Evolutionary conservation across 2,888 invertebrate genomes (phyloP), one percentile per base, ranked within the genome.

Genomic region (Clivina fossor): DNA sequence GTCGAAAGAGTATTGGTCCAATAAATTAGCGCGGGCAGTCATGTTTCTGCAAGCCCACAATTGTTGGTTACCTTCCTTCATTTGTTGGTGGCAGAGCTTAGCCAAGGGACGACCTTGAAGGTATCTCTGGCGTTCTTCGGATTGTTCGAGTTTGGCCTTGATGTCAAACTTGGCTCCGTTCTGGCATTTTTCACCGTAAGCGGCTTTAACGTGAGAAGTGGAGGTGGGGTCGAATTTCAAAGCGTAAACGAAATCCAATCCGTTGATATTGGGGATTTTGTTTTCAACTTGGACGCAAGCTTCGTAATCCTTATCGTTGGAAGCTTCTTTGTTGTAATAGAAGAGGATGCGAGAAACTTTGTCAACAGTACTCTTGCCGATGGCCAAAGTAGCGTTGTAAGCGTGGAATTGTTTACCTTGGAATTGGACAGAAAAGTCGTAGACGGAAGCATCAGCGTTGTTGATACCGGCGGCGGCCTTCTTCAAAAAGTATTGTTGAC

Each of bases 21-120:
- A 72, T 30, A 78, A 69, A 60, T 79, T 78, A 2, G 83, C 80
- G 57, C 71, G 69, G 15, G 76, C 66, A 4, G 80, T 79, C 64
- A 80, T 76, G 58, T 80, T 76, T 55, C 79, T 77, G 67, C 86
- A 86, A 53, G 78, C 77, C 2, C 74, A 70, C 54, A 81, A 76
- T 66, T 80, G 79, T 59, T 77, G 71, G 68, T 84, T 80, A 22
- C 80, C 80, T 47, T 76, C 64, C 57, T 75, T 68, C 65, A 80
- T 80, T 64, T 83, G 75, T 54, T 76, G 66, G 35, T 73, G 63
- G 66, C 81, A 82, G 63, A 76, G 70, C 50, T 78, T 74, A 53
- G 76, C 77, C 48, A 73, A 63, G 2, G 74, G 75, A 41, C 71
- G 70, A 26, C 76, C 69, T 56, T 74, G 71, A 3, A 86, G 69